These are phyloP conservation scores for Montipora cactus DNA, from an alignment of 64 coral and sea anemone species.

Conservation along the genomic window DNA sequence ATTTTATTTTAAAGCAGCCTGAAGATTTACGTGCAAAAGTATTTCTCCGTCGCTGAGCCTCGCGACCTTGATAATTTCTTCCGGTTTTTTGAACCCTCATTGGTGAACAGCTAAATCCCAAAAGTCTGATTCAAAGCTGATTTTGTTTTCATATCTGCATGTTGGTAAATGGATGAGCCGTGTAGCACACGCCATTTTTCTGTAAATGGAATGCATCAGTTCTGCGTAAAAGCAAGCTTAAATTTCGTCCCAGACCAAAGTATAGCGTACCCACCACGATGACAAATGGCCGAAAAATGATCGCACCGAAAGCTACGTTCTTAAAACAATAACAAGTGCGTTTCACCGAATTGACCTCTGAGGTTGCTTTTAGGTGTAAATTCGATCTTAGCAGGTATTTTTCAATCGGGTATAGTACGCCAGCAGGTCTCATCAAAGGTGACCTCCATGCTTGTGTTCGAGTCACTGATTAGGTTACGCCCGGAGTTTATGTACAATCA, in stretches of 20 bases:
- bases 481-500: too few species aligned
- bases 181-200: not conserved
- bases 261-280: not conserved
- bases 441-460: constrained; percentile 16
- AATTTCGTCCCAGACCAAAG: not conserved
- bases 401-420: not conserved
- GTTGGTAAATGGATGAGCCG: not conserved
- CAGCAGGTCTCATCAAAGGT: not conserved
- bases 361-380: not conserved
- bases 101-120: too few species aligned
- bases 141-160: constrained; percentile 14
- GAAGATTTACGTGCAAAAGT: not conserved
- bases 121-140: not conserved
- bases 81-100: not conserved
- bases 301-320: not conserved
- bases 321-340: not conserved
- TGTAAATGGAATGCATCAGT: not conserved
- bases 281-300: not conserved
- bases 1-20: not conserved
- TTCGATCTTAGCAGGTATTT: not conserved
- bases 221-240: not conserved
- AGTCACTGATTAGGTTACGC: not conserved
- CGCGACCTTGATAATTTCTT: not conserved
- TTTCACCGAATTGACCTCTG: not conserved
- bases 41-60: not conserved